These are phyloP conservation scores for Rambutsinella grinnellia DNA, from an alignment of 2,888 invertebrate genomes.

Conservation along the genomic window DNA sequence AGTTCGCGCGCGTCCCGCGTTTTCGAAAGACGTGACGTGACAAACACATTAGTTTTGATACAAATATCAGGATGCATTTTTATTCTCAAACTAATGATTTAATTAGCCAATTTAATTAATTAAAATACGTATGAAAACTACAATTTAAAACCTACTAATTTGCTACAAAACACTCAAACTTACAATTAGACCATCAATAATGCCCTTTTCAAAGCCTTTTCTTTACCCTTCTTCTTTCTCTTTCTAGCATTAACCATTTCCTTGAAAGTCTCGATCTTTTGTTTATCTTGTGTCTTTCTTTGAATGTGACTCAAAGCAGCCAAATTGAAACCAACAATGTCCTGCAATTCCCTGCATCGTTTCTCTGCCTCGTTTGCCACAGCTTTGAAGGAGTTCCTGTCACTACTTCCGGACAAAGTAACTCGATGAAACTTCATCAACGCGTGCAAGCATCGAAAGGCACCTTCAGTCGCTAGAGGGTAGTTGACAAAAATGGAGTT, in stretches of 20 bases:
- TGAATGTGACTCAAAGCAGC: conserved; percentile 84
- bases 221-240: conserved; percentile 75
- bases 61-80: background rate
- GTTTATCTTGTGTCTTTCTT: conserved; percentile 80
- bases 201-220: conserved; percentile 76
- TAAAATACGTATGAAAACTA: background rate
- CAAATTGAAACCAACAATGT: conserved; percentile 87
- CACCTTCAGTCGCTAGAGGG: conserved; percentile 61
- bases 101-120: background rate
- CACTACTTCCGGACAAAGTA: conserved; percentile 46
- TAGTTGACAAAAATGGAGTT: conserved; percentile 56
- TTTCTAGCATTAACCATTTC: conserved; percentile 78
- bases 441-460: conserved; percentile 55
- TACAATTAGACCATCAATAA: conserved; percentile 71
- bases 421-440: conserved; percentile 64
- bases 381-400: conserved; percentile 48
- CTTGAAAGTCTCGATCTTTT: conserved; percentile 82
- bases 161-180: too few relatives aligned
- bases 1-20: too few relatives aligned
- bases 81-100: background rate
- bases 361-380: conserved; percentile 51
- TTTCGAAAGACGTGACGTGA: background rate
- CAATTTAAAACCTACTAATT: background rate
- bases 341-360: conserved; percentile 72
- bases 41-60: background rate